phyloP scores from a whole-genome alignment of 2,888 invertebrate genomes.

The Ptilodon capucinus region DNA sequence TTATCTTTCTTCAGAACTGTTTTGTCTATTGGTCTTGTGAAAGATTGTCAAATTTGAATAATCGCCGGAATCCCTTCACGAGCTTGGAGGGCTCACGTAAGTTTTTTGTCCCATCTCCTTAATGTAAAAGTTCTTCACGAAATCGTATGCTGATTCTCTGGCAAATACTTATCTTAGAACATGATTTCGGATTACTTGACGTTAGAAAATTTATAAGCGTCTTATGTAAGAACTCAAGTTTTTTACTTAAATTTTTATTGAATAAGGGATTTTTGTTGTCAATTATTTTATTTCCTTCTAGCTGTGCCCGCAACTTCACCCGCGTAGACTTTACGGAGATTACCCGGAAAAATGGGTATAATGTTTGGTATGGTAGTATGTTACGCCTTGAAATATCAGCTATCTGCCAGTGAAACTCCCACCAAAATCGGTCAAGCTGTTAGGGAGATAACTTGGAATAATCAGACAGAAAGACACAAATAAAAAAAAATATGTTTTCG shows the following conservation, averaged over 20 bases:
- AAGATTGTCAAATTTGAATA: constrained; percentile 49
- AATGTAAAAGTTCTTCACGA: constrained; percentile 14
- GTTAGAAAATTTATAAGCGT: constrained; percentile 8
- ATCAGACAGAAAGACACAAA: no score
- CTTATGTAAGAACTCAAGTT: constrained; percentile 13
- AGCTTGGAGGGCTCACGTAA: constrained; percentile 15
- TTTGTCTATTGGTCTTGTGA: constrained; percentile 46
- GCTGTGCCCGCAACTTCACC: no score
- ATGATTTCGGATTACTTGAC: constrained; percentile 1
- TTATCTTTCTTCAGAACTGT: constrained; percentile 47
- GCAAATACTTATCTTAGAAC: neutral
- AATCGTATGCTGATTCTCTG: constrained; percentile 25
- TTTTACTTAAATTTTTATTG: neutral
- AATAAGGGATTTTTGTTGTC: no score
- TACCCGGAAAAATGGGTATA: no score
- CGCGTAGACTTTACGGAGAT: no score
- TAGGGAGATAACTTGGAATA: no score
- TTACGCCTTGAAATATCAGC: no score
- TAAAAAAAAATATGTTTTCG: no score
- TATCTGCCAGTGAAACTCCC: no score
- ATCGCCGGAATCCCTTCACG: constrained; percentile 24
- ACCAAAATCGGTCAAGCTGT: no score
- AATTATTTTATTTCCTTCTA: no score
- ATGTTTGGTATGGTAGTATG: no score
- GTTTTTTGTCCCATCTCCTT: constrained; percentile 21